Base-by-base conservation (phyloP, 2,797 vertebrate genomes). In the Sphaeramia orbicularis region DNA sequence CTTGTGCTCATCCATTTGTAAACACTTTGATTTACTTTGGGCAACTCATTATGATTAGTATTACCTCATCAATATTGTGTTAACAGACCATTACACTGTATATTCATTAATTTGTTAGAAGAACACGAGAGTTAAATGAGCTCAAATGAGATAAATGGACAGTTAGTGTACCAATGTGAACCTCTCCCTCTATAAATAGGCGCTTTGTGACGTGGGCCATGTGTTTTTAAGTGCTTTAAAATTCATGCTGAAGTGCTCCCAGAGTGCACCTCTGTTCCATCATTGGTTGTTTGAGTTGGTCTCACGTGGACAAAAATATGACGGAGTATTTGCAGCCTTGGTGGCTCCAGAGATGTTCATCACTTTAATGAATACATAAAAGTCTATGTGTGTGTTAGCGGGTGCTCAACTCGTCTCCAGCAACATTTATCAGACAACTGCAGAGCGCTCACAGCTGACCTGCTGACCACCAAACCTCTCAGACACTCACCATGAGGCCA, bases 21-120 rank as follows among this genome's bases (percentile, higher is more conserved):
- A 76, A 83, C 61, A 62, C 68, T 71, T 67, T 72, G 54, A 84
- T 86, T 78, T 80, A 82, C 58, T 85, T 71, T 52, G 44, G 62
- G 52, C 50, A 68, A 76, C 66, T 81, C 66, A 79, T 86, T 78
- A 82, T 53, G 27, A 67, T 74, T 66, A 32, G 70, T 41, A 55
- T 71, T 58, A 65, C 60, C 36, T 57, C 85, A 82, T 89, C 78
- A 80, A 81, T 84, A 85, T 48, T 67, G 56, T 6, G 30, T 71
- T 86, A 85, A 89, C 60, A 83, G 71, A 81, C 77, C 84, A 66
- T 84, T 78, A 76, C 62, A 54, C 65, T 74, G 59, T 74, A 56
- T 79, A 72, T 78, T 81, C 54, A 82, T 86, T 86, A 36, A 88
- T 80, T 65, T 75, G 53, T 35, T 56, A 73, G 71, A 58, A 47